Percentiles rank a stretch among this genome's conserved stretches.
phyloP scores from a whole-genome alignment of 2,113 vertebrate genomes.

The Marmota flaviventris region DNA sequence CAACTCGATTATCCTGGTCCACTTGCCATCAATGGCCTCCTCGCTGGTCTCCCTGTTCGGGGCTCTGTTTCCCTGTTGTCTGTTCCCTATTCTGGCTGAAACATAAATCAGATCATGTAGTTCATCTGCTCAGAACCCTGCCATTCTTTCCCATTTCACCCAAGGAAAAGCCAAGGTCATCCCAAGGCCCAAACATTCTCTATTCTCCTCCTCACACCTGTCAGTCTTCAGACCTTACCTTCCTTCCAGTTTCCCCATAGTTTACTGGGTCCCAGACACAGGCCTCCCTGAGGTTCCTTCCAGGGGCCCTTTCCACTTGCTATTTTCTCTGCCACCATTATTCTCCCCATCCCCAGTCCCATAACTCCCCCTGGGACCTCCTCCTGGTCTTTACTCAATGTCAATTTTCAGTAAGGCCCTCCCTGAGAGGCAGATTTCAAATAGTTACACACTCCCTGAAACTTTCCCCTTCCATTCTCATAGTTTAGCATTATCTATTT shows the following conservation, averaged over 20 bases:
- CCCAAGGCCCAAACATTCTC: rapidly evolving
- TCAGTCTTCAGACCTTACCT: not conserved
- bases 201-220: rapidly evolving
- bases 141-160: not conserved
- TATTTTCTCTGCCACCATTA: rapidly evolving
- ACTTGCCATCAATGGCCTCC: not conserved
- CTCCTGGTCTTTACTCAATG: not conserved
- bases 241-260: not conserved
- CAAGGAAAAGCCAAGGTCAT: not conserved
- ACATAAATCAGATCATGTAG: too few relatives aligned
- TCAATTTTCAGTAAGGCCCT: not conserved
- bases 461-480: not conserved
- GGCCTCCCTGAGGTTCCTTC: not conserved
- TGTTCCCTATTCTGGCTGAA: not conserved
- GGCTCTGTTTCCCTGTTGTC: not conserved
- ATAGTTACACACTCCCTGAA: too few relatives aligned
- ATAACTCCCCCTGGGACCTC: too few relatives aligned
- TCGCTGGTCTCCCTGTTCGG: rapidly evolving
- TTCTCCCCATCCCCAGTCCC: rapidly evolving
- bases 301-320: not conserved
- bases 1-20: rapidly evolving
- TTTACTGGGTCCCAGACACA: not conserved
- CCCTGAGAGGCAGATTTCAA: not conserved
- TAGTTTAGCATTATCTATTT: not conserved
- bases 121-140: not conserved